Evolutionary conservation across 1,140 invertebrate genomes (phyloP).

Genomic region (Orchesella cincta): DNA sequence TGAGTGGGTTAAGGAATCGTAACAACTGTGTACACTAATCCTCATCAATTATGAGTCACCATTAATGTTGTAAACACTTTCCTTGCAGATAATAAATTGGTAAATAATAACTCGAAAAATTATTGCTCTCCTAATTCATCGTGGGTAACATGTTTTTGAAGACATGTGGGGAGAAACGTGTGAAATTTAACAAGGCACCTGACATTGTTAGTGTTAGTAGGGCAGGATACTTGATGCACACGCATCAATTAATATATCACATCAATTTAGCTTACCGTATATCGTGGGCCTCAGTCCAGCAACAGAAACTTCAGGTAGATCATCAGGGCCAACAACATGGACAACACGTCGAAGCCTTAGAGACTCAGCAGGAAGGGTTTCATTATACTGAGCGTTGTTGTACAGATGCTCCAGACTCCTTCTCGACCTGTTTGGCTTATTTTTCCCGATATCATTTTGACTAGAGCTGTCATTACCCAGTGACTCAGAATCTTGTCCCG

Average conservation of each 20-base stretch:
- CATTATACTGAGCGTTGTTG: background rate
- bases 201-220: too few species aligned
- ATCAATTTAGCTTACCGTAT: slow-evolving; percentile 3
- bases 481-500: background rate
- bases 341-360: slow-evolving; percentile 45
- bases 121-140: too few species aligned
- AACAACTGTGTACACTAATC: too few species aligned
- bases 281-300: slow-evolving; percentile 11
- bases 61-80: too few species aligned
- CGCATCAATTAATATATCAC: too few species aligned
- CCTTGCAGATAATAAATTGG: too few species aligned
- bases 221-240: too few species aligned
- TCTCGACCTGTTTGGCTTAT: background rate
- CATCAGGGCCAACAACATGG: slow-evolving; percentile 48
- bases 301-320: slow-evolving; percentile 45
- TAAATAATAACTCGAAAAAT: too few species aligned
- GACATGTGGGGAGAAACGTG: background rate
- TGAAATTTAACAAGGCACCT: background rate
- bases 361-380: slow-evolving; percentile 34
- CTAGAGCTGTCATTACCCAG: background rate
- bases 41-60: too few species aligned
- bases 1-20: too few species aligned
- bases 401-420: slow-evolving; percentile 6
- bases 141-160: background rate
- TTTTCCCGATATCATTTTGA: background rate